Evolutionary conservation across 2,113 vertebrate genomes (phyloP), one percentile per base, ranked within the genome.

Genomic region (Ceuthmochares aereus): DNA sequence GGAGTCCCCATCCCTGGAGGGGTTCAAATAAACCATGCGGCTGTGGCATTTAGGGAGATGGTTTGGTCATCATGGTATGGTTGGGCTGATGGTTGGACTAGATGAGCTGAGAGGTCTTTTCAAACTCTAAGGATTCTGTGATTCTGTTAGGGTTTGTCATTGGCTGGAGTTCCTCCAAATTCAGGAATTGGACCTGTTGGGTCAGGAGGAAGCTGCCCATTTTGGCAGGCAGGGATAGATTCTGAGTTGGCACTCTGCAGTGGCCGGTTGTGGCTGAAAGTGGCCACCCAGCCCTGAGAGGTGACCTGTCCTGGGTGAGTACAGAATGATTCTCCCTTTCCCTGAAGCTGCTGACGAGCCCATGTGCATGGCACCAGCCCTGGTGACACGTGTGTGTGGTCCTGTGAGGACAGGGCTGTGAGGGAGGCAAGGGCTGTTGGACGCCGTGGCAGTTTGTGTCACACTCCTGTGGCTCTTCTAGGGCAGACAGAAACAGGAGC

Each of bases 341-440:
- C 29, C 7, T 42, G 43, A 42, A 56, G n/a, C 2, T 68, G 66
- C 47, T 81, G 52, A 18, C 42, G 62, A 56, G 30, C 14, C 8
- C 2, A 0, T 36, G 20, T 68, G 54, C 30, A 49, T n/a, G 29
- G 30, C 37, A 29, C 29, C 47, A 59, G 37, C 70, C 37, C 20
- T 0, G 10, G 66, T 70, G 25, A 63, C 0, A 1, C 1, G 0
- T 4, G 32, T 45, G 0, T 4, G 32, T 45, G 74, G 52, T 30
- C 42, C 23, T 37, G 22, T 1, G 16, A 54, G 68, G 69, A 20
- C 42, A 32, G 34, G 34, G 6, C 17, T 9, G 8, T 49, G 29
- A 32, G 40, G 25, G 30, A 49, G 63, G 49, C 17, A 25, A 34
- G 17, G 29, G 30, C 45, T 69, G 16, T 43, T 17, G 8, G 63